Conservation (phyloP, 2,797 vertebrate species). For the Falco peregrinus region DNA sequence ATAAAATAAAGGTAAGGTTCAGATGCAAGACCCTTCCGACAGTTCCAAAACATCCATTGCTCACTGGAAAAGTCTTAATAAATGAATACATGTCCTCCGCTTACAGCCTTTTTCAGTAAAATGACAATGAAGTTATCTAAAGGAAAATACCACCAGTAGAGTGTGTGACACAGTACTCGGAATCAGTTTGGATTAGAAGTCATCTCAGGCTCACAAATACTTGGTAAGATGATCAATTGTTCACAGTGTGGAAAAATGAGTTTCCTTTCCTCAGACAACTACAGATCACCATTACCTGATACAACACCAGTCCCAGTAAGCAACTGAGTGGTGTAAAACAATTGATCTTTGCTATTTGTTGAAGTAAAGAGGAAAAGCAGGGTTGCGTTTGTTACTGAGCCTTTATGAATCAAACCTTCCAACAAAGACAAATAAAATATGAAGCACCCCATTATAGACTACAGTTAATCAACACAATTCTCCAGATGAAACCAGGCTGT, state of each 20-base stretch:
- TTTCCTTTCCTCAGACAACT: neutral
- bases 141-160: neutral
- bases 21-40: neutral
- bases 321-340: no score
- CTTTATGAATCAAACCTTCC: neutral
- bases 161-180: accelerated
- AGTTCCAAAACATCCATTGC: neutral
- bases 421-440: accelerated
- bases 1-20: neutral
- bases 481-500: neutral
- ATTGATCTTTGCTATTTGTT: no score
- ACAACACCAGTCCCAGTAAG: neutral
- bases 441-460: neutral
- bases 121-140: neutral
- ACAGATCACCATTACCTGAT: neutral
- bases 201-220: neutral
- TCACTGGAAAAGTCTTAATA: neutral
- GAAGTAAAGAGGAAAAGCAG: neutral
- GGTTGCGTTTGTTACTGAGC: neutral
- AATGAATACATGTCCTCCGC: accelerated
- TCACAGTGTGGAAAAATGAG: neutral
- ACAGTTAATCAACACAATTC: neutral
- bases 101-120: neutral
- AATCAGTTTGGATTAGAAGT: neutral
- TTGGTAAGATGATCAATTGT: neutral